Evolutionary conservation across 2,888 invertebrate species (phyloP).

Genomic region (Lepidocyrtinus sp.): DNA sequence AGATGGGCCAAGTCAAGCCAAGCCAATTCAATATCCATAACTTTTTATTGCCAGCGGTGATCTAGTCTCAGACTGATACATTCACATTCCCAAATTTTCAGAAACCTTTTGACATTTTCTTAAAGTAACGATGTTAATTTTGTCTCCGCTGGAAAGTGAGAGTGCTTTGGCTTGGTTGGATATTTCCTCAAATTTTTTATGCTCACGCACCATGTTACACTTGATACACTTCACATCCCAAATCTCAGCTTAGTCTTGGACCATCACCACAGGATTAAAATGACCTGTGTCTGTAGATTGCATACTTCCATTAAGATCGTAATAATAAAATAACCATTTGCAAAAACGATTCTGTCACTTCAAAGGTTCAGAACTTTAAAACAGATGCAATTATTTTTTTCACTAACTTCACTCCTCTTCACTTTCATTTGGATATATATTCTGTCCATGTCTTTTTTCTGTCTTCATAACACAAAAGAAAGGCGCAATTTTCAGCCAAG

Average conservation of each 20-base stretch:
- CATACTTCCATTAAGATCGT: neutral
- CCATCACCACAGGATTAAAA: too few relatives aligned
- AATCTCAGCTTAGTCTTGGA: too few relatives aligned
- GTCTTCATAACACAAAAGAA: too few relatives aligned
- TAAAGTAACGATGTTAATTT: constrained; percentile 3
- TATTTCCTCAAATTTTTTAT: neutral
- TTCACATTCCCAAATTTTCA: neutral
- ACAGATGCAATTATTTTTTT: neutral
- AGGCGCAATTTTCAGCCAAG: neutral
- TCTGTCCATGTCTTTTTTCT: neutral
- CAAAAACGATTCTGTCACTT: neutral
- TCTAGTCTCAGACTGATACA: neutral
- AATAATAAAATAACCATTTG: neutral
- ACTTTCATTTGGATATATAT: neutral
- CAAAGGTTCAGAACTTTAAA: neutral
- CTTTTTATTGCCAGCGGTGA: too few relatives aligned
- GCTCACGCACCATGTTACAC: neutral
- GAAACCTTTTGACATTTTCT: neutral
- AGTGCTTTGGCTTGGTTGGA: neutral
- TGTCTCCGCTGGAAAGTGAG: neutral
- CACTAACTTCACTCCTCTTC: neutral
- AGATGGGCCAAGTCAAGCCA: too few relatives aligned
- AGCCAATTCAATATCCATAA: too few relatives aligned
- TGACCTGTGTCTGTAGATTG: neutral
- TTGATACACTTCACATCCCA: neutral